These are phyloP conservation scores for Caranx melampygus DNA, from an alignment of 2,113 vertebrate genomes.

Conservation along the genomic window DNA sequence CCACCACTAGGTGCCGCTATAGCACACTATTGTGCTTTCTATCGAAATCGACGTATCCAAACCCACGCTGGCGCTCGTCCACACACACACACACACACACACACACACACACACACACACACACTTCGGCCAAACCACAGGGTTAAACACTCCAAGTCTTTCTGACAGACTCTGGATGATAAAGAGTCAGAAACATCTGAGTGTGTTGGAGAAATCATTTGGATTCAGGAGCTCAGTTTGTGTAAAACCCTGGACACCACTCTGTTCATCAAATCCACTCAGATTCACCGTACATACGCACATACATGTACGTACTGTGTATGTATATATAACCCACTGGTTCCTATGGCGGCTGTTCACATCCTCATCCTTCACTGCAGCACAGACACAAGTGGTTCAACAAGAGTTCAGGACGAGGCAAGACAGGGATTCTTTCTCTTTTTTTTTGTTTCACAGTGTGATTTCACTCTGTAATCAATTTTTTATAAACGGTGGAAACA, in stretches of 20 bases:
- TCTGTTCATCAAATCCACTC: slow-evolving; percentile 35
- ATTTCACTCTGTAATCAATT: slow-evolving; percentile 35
- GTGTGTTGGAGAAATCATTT: too few species aligned
- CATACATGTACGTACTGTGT: too few species aligned
- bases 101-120: too few species aligned
- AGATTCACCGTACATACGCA: slow-evolving; percentile 7
- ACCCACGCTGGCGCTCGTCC: too few species aligned
- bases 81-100: too few species aligned
- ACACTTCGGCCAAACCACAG: too few species aligned
- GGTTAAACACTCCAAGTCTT: too few species aligned
- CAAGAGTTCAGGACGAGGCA: slow-evolving; percentile 60
- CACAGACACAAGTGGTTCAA: slow-evolving; percentile 58
- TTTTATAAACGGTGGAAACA: slow-evolving; percentile 33
- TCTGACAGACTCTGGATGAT: too few species aligned
- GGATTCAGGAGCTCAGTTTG: neutral
- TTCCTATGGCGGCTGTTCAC: slow-evolving; percentile 40
- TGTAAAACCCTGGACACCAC: neutral
- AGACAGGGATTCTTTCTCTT: neutral
- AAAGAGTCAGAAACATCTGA: too few species aligned
- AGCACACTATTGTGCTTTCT: too few species aligned
- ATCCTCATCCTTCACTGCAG: slow-evolving; percentile 55
- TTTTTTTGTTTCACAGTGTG: slow-evolving; percentile 4
- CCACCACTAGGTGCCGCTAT: too few species aligned
- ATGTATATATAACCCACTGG: slow-evolving; percentile 44
- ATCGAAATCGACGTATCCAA: too few species aligned